Base-by-base conservation (phyloP, 2,113 vertebrate species). In the Pollachius pollachius region DNA sequence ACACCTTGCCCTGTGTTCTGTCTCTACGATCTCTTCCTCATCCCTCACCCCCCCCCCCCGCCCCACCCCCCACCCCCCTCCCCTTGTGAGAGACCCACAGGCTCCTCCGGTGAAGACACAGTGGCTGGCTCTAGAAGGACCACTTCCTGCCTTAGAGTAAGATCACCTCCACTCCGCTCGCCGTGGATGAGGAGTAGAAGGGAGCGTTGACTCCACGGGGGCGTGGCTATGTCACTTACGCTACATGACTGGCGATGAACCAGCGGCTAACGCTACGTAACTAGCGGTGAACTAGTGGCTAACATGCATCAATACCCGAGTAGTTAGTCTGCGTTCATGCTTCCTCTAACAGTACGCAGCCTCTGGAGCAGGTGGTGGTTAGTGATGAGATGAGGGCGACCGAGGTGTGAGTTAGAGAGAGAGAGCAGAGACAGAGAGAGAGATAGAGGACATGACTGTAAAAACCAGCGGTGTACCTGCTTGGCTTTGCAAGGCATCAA, bases 401-500 rank as follows among this genome's bases (percentile, higher is more conserved):
- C 41, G 41, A 16, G 16, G 57, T 52, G 60, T 70, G 62, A 30
- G 70, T 69, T 58, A 37, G 62, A 68, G 30, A 58, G 56, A 56
- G 25, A 56, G 17, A 15, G 72, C 68, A n/a, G 17, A 48, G 41
- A 48, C 7, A 5, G 41, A 48, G 41, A 48, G 41, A 48, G 7
- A 5, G 7, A 37, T 59, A 68, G 30, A 58, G 56, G 41, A 21
- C 52, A 16, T 15, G 72, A 69, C 15, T 8, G 78, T 74, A 89
- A 81, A 81, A 84, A 76, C 64, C 65, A 80, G 80, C 81, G 70
- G 83, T 90, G 92, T 95, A 96, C 95, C 95, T 96, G 90, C 88
- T 94, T 95, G 69, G 85, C 88, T 92, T 87, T 94, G 93, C 81
- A 90, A 92, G 92, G 92, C 89, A 91, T 92, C 86, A 86, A 92